Evolutionary conservation across 2,888 invertebrate genomes (phyloP).

Genomic region (Petrolisthes cinctipes): DNA sequence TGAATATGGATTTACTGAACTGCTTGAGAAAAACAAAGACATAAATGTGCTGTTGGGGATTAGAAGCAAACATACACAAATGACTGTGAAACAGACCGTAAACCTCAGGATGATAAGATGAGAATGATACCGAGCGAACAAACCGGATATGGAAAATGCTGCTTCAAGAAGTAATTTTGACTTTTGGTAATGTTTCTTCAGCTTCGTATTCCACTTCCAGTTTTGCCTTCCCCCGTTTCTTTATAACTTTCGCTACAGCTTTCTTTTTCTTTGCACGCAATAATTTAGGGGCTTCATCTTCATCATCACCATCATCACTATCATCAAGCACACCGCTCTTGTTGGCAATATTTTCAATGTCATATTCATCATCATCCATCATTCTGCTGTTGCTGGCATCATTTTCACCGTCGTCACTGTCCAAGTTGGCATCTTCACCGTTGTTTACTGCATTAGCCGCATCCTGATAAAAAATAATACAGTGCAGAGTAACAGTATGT

Average conservation of each 20-base stretch:
- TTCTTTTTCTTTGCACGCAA: not conserved
- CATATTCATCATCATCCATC: not conserved
- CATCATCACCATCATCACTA: slow-evolving; percentile 2
- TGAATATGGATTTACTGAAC: too few species aligned
- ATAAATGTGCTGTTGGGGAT: too few species aligned
- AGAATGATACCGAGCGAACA: too few species aligned
- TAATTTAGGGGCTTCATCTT: not conserved
- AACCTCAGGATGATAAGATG: too few species aligned
- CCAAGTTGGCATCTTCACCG: not conserved
- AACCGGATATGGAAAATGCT: too few species aligned
- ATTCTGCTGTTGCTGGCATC: too few species aligned
- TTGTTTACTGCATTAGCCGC: slow-evolving; percentile 25
- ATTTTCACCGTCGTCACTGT: not conserved
- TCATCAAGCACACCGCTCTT: not conserved
- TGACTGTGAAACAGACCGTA: too few species aligned
- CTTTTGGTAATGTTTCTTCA: slow-evolving; percentile 33
- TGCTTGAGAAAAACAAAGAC: too few species aligned
- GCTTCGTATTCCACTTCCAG: slow-evolving; percentile 47
- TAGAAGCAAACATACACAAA: too few species aligned
- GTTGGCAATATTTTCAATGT: not conserved
- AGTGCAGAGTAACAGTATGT: not conserved
- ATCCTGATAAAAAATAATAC: slow-evolving; percentile 12
- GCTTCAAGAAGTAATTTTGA: slow-evolving; percentile 33
- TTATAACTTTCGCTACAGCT: not conserved
- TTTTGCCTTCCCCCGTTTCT: slow-evolving; percentile 34